phyloP scores from a whole-genome alignment of 1,140 invertebrate genomes.

The Polyergus mexicanus region DNA sequence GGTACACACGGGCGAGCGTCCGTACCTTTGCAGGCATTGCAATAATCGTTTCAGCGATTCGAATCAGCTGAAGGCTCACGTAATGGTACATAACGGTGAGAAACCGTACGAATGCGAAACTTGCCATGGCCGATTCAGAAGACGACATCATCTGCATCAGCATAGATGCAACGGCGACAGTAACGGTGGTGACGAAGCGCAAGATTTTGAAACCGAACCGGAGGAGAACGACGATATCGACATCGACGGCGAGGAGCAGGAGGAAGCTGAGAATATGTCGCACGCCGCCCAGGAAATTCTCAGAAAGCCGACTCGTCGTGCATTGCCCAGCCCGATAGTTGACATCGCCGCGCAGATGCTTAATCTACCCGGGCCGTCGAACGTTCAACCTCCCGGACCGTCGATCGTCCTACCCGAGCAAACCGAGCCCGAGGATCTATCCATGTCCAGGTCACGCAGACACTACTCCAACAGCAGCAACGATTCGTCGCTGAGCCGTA shows the following conservation, averaged over 20 bases:
- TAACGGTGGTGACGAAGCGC: background rate
- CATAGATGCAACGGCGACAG: conserved; percentile 91
- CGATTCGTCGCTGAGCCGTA: conserved; percentile 50
- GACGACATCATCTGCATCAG: conserved; percentile 94
- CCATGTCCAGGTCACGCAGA: conserved; percentile 86
- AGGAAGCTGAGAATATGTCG: background rate
- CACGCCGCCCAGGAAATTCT: background rate
- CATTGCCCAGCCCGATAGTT: background rate
- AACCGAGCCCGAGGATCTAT: conserved; percentile 95
- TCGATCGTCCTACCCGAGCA: conserved; percentile 90
- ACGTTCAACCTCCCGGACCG: conserved; percentile 63
- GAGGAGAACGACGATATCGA: conserved; percentile 1
- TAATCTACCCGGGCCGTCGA: conserved; percentile 77
- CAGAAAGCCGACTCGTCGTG: background rate
- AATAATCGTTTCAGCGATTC: conserved; percentile 94
- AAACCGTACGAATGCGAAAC: conserved; percentile 94
- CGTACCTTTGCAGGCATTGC: conserved; percentile 97
- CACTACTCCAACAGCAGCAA: conserved; percentile 80
- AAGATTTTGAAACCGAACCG: conserved; percentile 27
- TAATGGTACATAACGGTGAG: conserved; percentile 95
- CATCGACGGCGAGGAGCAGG: background rate
- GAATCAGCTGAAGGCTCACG: conserved; percentile 97
- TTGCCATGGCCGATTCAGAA: conserved; percentile 92
- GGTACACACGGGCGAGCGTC: conserved; percentile 98
- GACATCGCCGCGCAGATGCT: conserved; percentile 49